Evolutionary conservation across 2,797 vertebrate genomes (phyloP).

Genomic region (Sebastes wilsoni): DNA sequence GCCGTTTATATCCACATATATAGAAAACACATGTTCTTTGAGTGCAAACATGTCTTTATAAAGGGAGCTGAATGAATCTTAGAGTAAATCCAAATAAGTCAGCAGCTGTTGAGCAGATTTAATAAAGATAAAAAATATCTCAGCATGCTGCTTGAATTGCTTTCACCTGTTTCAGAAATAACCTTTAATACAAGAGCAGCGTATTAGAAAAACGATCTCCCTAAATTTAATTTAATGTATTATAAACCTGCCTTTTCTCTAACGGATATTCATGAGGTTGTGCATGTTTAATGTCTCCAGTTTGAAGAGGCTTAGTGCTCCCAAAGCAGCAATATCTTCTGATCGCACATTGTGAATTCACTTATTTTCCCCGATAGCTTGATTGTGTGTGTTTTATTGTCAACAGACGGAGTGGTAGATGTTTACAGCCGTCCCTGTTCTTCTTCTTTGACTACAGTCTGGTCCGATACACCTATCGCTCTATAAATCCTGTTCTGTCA

Average conservation of each 20-base stretch:
- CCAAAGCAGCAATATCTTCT: background rate
- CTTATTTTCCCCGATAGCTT: background rate
- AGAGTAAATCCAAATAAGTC: background rate
- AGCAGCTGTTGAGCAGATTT: background rate
- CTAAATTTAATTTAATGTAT: background rate
- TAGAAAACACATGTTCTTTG: too few relatives aligned
- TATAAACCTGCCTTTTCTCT: background rate
- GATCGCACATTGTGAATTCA: background rate
- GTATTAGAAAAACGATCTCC: background rate
- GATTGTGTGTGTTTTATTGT: background rate
- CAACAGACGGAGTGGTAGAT: background rate
- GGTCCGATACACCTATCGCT: background rate
- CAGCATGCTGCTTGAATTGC: background rate
- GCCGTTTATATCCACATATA: too few relatives aligned
- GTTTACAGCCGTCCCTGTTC: background rate
- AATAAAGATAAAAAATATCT: background rate
- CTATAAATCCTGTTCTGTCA: slow-evolving; percentile 48
- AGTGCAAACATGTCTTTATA: background rate
- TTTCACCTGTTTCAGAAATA: background rate
- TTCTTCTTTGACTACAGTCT: background rate
- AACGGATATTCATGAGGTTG: background rate
- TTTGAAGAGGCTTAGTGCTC: background rate
- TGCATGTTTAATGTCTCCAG: background rate
- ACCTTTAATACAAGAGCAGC: background rate
- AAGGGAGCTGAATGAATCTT: background rate